Base-by-base conservation (phyloP, 2,113 vertebrate species). In the Microtus montanus region DNA sequence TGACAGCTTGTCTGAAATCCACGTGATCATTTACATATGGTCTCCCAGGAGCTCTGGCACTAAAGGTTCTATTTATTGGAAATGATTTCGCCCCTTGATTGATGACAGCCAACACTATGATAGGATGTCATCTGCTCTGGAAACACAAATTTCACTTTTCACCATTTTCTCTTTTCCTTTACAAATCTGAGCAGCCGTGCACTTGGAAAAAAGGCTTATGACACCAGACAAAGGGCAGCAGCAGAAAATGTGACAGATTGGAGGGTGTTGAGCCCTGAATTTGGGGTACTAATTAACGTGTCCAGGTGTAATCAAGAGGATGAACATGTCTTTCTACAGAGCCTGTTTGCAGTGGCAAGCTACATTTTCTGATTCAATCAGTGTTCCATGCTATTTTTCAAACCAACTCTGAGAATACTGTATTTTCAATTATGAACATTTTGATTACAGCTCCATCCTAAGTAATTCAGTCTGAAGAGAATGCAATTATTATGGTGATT, bases 401-500 rank as follows among this genome's bases (percentile, higher is more conserved):
- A 30, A 90, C 3, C 1, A 49, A 84, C 66, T 58, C 61, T 66
- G 58, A 88, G 85, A 90, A 94, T 91, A 6, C 90, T 92, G 28
- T 93, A 24, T 82, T 97, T 97, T 97, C 90, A 95, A 75, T 90
- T 96, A 78, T 71, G 89, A 35, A 30, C 75, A 70, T 96, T 96
- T 96, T 95, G 95, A 95, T 98, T 97, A 41, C 92, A 87, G 96
- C 96, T 97, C 95, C 97, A 70, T 96, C 92, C 90, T 92, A 80
- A 95, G 93, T 96, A 83, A 58, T 20, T 94, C 95, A 91, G 86
- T 90, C 89, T 94, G 92, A 95, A 89, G 89, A 87, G 92, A 97
- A 85, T 93, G 92, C 64, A 96, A 97, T 98, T 97, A 96, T 97
- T 97, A 95, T 75, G 96, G 97, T 52, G 92, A 92, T 97, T 98